Percentiles rank a stretch among this genome's conserved stretches.
Conservation (phyloP, 1,140 invertebrate species). For the Phymorhynchus buccinoides region DNA sequence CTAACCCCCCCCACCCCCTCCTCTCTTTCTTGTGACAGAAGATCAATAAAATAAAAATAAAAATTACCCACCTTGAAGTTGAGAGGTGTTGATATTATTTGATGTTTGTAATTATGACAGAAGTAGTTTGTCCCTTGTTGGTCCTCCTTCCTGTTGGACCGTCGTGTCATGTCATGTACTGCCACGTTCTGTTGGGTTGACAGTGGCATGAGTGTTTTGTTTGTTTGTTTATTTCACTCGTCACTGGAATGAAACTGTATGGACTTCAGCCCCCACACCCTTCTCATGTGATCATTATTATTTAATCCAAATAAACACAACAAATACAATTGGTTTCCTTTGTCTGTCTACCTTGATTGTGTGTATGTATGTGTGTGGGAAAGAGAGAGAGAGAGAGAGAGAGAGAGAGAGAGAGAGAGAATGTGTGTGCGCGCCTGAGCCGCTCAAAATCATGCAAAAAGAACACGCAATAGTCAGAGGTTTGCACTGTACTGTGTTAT, state of each 20-base stretch:
- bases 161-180: not conserved
- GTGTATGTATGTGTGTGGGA: not conserved
- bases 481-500: too few relatives aligned
- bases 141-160: not conserved
- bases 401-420: too few relatives aligned
- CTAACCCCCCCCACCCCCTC: too few relatives aligned
- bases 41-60: too few relatives aligned
- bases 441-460: too few relatives aligned
- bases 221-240: too few relatives aligned
- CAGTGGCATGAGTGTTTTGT: not conserved
- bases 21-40: too few relatives aligned
- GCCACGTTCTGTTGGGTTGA: not conserved
- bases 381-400: too few relatives aligned
- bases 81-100: not conserved
- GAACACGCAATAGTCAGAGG: too few relatives aligned
- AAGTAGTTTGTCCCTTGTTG: not conserved
- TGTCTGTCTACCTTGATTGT: not conserved
- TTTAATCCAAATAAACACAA: conserved; percentile 28
- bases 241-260: not conserved
- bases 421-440: not conserved
- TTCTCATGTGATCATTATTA: conserved; percentile 35
- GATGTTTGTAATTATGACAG: too few relatives aligned
- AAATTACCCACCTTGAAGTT: too few relatives aligned
- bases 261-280: not conserved
- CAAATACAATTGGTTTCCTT: not conserved